Evolutionary conservation across 2,797 vertebrate genomes (phyloP).

Genomic region (Propithecus perrieri): DNA sequence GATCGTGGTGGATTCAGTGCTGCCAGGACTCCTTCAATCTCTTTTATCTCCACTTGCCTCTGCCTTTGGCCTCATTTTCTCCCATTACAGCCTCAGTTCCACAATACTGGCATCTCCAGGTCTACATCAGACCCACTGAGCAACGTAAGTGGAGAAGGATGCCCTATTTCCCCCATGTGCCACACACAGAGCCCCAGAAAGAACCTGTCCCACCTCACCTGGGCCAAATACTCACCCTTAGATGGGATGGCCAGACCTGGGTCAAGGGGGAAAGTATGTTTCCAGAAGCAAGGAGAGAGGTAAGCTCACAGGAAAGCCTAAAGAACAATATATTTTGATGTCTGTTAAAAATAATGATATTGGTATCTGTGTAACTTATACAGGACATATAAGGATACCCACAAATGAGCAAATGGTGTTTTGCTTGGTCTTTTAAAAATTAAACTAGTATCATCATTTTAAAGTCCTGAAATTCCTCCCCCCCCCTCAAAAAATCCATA

Average conservation of each 20-base stretch:
- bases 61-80: neutral
- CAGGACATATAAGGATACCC: neutral
- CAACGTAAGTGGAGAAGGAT: neutral
- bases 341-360: neutral
- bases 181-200: neutral
- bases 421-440: conserved; percentile 26
- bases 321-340: neutral
- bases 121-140: neutral
- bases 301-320: neutral
- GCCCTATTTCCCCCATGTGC: neutral
- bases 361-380: neutral
- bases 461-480: neutral
- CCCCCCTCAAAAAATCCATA: neutral
- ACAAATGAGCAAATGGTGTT: neutral
- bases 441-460: neutral
- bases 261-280: neutral
- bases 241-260: neutral
- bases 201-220: neutral
- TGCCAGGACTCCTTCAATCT: neutral
- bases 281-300: neutral
- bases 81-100: neutral
- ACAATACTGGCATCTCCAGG: neutral
- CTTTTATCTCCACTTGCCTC: neutral
- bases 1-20: neutral
- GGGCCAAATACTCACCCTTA: neutral